Conservation (phyloP, 2,113 vertebrate genomes). For the Tylochromis polylepis region DNA sequence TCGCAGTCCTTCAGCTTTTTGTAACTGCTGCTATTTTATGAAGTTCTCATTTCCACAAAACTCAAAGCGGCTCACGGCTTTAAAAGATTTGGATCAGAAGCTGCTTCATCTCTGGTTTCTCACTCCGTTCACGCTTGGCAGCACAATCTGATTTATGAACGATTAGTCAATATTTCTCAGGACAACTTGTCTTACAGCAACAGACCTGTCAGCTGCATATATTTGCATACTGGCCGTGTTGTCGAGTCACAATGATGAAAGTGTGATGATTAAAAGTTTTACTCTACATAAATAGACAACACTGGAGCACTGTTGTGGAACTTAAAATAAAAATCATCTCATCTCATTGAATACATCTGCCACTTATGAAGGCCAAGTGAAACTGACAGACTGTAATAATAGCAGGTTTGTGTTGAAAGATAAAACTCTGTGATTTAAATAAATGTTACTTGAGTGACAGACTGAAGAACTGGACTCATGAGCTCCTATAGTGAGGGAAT, state of each 20-base stretch:
- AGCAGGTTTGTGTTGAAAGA: neutral
- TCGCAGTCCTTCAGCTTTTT: neutral
- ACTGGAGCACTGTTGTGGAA: neutral
- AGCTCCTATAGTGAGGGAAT: neutral
- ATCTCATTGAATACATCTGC: neutral
- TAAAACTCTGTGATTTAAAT: neutral
- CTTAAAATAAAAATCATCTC: neutral
- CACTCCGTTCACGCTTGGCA: neutral
- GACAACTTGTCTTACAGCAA: neutral
- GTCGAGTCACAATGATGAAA: neutral
- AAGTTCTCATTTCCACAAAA: neutral
- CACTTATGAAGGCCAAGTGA: neutral
- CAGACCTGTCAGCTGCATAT: neutral
- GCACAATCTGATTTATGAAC: neutral
- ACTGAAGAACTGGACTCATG: neutral
- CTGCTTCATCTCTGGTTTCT: neutral
- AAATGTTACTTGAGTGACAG: neutral
- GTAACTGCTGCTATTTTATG: neutral
- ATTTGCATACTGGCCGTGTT: slow-evolving; percentile 9
- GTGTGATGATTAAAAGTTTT: neutral
- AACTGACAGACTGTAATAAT: neutral
- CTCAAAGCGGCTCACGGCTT: neutral
- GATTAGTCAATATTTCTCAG: slow-evolving; percentile 23
- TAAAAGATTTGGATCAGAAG: neutral
- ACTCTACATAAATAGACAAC: neutral